Evolutionary conservation across 2,888 invertebrate genomes (phyloP).

Genomic region (Desoria tigrina): DNA sequence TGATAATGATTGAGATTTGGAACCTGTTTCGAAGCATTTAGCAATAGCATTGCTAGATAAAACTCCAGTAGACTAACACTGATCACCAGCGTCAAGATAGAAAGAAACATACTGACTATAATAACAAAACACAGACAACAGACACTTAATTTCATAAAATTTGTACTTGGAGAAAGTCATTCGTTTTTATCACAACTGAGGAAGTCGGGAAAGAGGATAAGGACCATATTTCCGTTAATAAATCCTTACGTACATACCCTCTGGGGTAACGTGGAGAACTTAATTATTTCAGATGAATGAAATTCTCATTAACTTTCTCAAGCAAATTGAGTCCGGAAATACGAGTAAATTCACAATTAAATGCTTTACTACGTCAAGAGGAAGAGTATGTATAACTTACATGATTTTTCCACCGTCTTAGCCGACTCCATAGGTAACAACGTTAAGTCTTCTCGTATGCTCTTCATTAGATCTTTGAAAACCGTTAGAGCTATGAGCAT

Average conservation of each 20-base stretch:
- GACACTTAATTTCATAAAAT: not conserved
- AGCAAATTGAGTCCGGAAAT: too few species aligned
- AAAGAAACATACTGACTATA: conserved; percentile 44
- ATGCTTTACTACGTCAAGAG: too few species aligned
- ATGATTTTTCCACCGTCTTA: conserved; percentile 44
- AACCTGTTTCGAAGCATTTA: conserved; percentile 45
- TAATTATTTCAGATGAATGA: too few species aligned
- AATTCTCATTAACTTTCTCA: too few species aligned
- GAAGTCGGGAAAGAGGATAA: too few species aligned
- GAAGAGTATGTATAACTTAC: too few species aligned
- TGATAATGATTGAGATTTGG: conserved; percentile 2
- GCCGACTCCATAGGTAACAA: conserved; percentile 43
- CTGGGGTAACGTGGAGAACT: too few species aligned
- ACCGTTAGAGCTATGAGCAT: conserved; percentile 43
- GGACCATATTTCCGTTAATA: too few species aligned
- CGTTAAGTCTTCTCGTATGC: conserved; percentile 38
- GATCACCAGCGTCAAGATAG: conserved; percentile 40
- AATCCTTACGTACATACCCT: too few species aligned
- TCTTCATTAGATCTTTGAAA: conserved; percentile 46
- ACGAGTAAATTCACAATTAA: too few species aligned
- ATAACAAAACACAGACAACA: conserved; percentile 21
- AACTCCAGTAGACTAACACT: conserved; percentile 46
- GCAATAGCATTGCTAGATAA: conserved; percentile 46
- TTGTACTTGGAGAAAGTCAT: too few species aligned
- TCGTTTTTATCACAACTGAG: too few species aligned